Conservation (phyloP, 2,797 vertebrate species). For the Hylomyscus alleni region DNA sequence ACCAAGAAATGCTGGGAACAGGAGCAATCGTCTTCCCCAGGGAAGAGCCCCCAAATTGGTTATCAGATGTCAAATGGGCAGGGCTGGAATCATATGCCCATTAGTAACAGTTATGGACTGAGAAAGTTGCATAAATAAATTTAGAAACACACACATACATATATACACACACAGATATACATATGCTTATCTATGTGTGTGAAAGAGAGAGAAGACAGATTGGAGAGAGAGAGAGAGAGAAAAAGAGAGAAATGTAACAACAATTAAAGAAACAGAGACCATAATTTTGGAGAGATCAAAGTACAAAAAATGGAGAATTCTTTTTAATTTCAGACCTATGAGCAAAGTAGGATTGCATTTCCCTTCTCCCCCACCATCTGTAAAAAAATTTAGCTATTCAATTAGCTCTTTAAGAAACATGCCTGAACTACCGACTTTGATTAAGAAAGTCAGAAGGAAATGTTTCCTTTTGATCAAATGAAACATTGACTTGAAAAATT, state of each 20-base stretch:
- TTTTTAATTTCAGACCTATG: not conserved
- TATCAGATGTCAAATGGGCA: not conserved
- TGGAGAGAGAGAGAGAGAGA: not conserved
- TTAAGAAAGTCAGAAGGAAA: constrained; percentile 37
- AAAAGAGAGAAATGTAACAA: not conserved
- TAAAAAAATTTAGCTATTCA: constrained; percentile 44
- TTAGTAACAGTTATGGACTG: not conserved
- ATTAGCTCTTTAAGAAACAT: constrained; percentile 39
- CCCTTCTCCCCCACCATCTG: constrained; percentile 59
- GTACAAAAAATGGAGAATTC: not conserved
- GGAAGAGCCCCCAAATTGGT: not conserved
- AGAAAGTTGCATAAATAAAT: not conserved
- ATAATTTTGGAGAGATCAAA: not conserved
- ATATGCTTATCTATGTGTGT: not conserved
- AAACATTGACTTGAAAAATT: not conserved
- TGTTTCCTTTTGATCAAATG: constrained; percentile 32
- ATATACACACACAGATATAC: not conserved
- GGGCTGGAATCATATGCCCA: no score
- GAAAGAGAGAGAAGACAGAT: not conserved
- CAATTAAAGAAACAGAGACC: not conserved
- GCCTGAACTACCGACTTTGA: constrained; percentile 48
- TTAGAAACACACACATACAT: not conserved
- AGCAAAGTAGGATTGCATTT: constrained; percentile 19
- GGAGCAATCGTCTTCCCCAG: no score
- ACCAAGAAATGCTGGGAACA: not conserved